Evolutionary conservation across 2,797 vertebrate species (phyloP).

Genomic region (Chelon labrosus): DNA sequence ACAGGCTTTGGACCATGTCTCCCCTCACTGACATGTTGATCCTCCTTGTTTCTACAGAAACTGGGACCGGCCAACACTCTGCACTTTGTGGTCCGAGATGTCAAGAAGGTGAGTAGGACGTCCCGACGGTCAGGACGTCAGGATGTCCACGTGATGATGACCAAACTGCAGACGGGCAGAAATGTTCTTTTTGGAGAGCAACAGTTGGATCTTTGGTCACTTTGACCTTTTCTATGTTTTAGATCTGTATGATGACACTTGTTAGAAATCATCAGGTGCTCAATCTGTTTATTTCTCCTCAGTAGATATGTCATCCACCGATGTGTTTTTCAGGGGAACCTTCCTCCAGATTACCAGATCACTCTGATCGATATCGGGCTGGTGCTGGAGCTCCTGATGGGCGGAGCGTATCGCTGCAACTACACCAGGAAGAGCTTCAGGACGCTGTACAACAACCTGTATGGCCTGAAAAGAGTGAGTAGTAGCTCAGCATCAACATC

Average conservation of each 20-base stretch:
- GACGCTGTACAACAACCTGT: slow-evolving; percentile 95
- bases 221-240: too few relatives aligned
- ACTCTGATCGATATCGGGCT: slow-evolving; percentile 96
- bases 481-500: background rate
- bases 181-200: too few relatives aligned
- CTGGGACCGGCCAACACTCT: slow-evolving; percentile 93
- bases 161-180: too few relatives aligned
- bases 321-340: slow-evolving; percentile 88
- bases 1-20: too few relatives aligned
- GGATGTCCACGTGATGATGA: too few relatives aligned
- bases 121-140: too few relatives aligned
- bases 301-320: background rate
- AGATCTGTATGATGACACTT: too few relatives aligned
- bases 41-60: slow-evolving; percentile 73
- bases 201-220: too few relatives aligned
- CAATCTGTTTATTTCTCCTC: too few relatives aligned
- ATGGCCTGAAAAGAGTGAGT: slow-evolving; percentile 94
- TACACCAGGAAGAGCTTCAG: slow-evolving; percentile 96
- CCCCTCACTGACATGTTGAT: too few relatives aligned
- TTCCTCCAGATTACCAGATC: slow-evolving; percentile 97
- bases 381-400: slow-evolving; percentile 96
- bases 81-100: slow-evolving; percentile 93
- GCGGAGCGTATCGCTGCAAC: slow-evolving; percentile 95
- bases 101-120: slow-evolving; percentile 87
- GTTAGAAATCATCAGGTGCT: too few relatives aligned